These are phyloP conservation scores for Platorchestia sp. DNA, from an alignment of 1,140 invertebrate species.

Conservation along the genomic window DNA sequence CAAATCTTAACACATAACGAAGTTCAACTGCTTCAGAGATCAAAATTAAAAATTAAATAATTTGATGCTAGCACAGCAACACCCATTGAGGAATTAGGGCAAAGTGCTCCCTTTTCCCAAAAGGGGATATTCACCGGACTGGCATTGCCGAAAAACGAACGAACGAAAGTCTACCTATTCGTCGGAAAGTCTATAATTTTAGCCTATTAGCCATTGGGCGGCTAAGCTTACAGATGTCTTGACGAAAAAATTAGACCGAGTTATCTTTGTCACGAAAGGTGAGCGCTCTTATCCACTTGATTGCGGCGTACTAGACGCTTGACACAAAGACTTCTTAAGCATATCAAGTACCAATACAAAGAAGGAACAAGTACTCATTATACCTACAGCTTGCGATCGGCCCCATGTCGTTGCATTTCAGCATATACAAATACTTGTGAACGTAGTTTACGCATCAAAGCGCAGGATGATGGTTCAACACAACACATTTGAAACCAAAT, in stretches of 20 bases:
- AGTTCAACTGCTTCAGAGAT: constrained; percentile 35
- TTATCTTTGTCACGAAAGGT: no score
- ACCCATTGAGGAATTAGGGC: no score
- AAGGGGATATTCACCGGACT: no score
- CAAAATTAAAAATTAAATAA: neutral
- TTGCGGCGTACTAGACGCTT: no score
- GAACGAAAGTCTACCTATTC: no score
- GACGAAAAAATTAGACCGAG: no score
- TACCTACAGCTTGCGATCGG: neutral
- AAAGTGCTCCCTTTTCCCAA: no score
- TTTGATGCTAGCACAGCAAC: neutral
- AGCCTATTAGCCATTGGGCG: no score
- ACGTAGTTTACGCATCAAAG: neutral
- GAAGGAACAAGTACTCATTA: neutral
- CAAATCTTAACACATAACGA: neutral
- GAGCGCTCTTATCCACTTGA: no score
- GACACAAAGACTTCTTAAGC: neutral
- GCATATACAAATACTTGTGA: neutral
- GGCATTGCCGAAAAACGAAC: no score
- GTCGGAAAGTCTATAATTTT: no score
- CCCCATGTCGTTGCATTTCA: neutral
- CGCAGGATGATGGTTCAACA: neutral
- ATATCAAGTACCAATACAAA: neutral
- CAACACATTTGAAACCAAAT: neutral
- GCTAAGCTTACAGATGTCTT: no score